Percentiles rank a stretch among this genome's conserved stretches.
phyloP scores from a whole-genome alignment of 2,113 vertebrate genomes.

The Bufo bufo region DNA sequence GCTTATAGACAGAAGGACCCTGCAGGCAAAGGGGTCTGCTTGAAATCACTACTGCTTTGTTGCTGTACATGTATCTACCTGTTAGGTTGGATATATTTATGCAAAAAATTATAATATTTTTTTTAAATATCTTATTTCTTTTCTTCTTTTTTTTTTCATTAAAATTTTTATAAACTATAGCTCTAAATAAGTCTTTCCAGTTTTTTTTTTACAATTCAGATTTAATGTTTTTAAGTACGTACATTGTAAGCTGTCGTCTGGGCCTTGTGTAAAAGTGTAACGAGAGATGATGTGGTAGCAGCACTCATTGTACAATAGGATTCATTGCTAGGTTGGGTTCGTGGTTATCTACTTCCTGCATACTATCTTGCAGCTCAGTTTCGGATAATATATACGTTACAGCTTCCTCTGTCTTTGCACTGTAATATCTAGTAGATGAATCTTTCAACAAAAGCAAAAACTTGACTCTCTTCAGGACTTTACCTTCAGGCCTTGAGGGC shows the following conservation, averaged over 20 bases:
- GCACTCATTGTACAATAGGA: conserved; percentile 17
- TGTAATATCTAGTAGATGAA: neutral
- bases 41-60: neutral
- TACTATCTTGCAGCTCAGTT: conserved; percentile 12
- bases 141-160: no score
- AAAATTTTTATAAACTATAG: no score
- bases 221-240: neutral
- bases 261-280: conserved; percentile 3
- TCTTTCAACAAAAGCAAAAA: neutral
- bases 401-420: conserved; percentile 8
- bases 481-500: conserved; percentile 2
- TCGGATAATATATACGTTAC: conserved; percentile 13
- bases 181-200: no score
- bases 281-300: neutral
- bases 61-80: neutral
- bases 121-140: neutral
- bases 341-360: conserved; percentile 58
- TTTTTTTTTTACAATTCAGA: neutral
- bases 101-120: neutral
- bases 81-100: neutral
- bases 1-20: neutral
- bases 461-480: neutral
- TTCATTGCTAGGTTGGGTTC: conserved; percentile 1
- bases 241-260: neutral
- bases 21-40: neutral